phyloP scores from a whole-genome alignment of 2,888 invertebrate species.

The Drosophila multiciliata region DNA sequence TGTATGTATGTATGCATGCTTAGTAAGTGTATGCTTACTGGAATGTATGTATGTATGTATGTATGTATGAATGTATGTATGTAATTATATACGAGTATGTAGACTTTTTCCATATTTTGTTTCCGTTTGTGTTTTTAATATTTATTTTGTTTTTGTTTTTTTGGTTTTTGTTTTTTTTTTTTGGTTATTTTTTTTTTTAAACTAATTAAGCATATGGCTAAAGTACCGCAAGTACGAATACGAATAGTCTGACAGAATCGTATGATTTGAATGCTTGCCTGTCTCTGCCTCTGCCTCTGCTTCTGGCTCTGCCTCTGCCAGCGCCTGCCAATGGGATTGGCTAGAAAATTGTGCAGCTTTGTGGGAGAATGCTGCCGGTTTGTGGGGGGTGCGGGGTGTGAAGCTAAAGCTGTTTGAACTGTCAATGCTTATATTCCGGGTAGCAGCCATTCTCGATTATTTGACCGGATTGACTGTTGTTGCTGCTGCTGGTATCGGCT shows the following conservation, averaged over 20 bases:
- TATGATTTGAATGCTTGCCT: slow-evolving; percentile 39
- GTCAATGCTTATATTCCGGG: slow-evolving; percentile 93
- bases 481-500: slow-evolving; percentile 85
- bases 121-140: slow-evolving; percentile 6
- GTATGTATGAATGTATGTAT: slow-evolving; percentile 37
- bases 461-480: slow-evolving; percentile 85
- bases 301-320: slow-evolving; percentile 31
- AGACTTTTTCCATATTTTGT: slow-evolving; percentile 10
- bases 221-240: slow-evolving; percentile 19
- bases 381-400: neutral
- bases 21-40: slow-evolving; percentile 27
- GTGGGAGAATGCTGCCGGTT: neutral
- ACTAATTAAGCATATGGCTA: slow-evolving; percentile 27
- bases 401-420: slow-evolving; percentile 72
- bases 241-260: slow-evolving; percentile 26
- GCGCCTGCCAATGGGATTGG: slow-evolving; percentile 5
- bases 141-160: slow-evolving; percentile 6
- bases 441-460: slow-evolving; percentile 88
- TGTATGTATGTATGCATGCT: slow-evolving; percentile 27
- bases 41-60: slow-evolving; percentile 26
- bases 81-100: slow-evolving; percentile 27
- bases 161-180: neutral
- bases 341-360: slow-evolving; percentile 15
- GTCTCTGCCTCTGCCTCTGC: slow-evolving; percentile 21
- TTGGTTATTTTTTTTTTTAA: slow-evolving; percentile 1